A percentile compares a stretch with the other conserved stretches of the same genome.
These are phyloP conservation scores for Drosophila burlai DNA, from an alignment of 1,140 invertebrate genomes.

Conservation along the genomic window DNA sequence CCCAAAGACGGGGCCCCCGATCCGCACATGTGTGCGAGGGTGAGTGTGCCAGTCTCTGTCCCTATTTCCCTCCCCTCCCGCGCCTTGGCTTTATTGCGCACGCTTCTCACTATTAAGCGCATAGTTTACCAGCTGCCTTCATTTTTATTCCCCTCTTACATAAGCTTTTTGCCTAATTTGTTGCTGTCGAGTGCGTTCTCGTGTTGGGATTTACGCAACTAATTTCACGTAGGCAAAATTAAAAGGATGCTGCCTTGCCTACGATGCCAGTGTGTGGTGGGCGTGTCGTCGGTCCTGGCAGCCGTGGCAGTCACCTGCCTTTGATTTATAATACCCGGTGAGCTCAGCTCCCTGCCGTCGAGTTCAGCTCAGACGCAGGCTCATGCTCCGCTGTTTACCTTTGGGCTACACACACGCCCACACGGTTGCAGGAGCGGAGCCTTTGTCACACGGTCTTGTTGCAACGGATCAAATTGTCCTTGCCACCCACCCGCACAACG, in stretches of 20 bases:
- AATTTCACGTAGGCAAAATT: constrained; percentile 78
- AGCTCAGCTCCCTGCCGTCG: constrained; percentile 9
- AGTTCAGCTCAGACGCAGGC: constrained; percentile 21
- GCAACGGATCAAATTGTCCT: constrained; percentile 54
- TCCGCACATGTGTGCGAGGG: constrained; percentile 19
- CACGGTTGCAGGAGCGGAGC: constrained; percentile 27
- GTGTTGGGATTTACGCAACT: constrained; percentile 83
- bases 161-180: constrained; percentile 71
- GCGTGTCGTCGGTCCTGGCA: constrained; percentile 11
- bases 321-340: constrained; percentile 72
- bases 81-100: constrained; percentile 72
- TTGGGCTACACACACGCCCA: constrained; percentile 6
- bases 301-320: constrained; percentile 41
- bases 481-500: constrained; percentile 8
- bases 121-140: constrained; percentile 70
- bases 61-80: not conserved
- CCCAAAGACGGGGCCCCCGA: constrained; percentile 65
- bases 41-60: not conserved
- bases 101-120: constrained; percentile 64
- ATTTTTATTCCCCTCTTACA: constrained; percentile 63
- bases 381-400: constrained; percentile 32
- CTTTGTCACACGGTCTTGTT: constrained; percentile 63
- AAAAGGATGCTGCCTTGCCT: constrained; percentile 50
- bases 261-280: constrained; percentile 1
- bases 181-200: constrained; percentile 74